These are phyloP conservation scores for Neuroscelio doddi DNA, from an alignment of 2,888 invertebrate genomes.

Conservation along the genomic window DNA sequence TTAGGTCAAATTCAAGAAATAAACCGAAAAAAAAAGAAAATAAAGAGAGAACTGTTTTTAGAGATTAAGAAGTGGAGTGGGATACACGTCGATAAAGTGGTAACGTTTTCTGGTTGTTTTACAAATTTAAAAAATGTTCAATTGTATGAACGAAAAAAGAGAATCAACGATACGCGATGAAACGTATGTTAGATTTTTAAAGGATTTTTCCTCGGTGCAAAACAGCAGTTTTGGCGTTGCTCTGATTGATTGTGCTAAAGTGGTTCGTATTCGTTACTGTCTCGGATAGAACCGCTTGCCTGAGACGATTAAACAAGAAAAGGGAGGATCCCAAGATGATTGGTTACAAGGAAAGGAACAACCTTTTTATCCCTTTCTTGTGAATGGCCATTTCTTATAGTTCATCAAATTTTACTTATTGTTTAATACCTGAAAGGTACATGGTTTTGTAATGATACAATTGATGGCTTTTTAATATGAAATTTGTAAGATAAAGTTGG, in stretches of 20 bases:
- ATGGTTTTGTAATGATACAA: neutral
- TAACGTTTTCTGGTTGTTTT: slow-evolving; percentile 36
- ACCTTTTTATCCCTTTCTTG: slow-evolving; percentile 23
- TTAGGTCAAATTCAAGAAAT: too few species aligned
- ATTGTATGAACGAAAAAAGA: slow-evolving; percentile 18
- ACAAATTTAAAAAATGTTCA: slow-evolving; percentile 33
- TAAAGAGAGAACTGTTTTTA: slow-evolving; percentile 40
- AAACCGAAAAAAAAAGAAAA: slow-evolving; percentile 30
- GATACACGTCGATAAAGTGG: slow-evolving; percentile 42
- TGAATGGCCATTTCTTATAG: neutral
- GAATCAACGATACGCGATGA: slow-evolving; percentile 8
- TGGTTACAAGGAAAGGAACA: slow-evolving; percentile 41
- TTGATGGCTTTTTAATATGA: too few species aligned
- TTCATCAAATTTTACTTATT: neutral
- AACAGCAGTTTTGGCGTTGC: slow-evolving; percentile 27
- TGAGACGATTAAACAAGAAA: slow-evolving; percentile 46
- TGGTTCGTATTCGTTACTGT: slow-evolving; percentile 41
- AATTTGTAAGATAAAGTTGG: too few species aligned
- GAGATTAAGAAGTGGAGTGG: slow-evolving; percentile 40
- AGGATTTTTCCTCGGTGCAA: slow-evolving; percentile 22
- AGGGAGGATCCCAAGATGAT: slow-evolving; percentile 42
- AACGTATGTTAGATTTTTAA: neutral
- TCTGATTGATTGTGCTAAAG: slow-evolving; percentile 42
- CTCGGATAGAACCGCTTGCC: slow-evolving; percentile 41
- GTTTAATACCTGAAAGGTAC: neutral